A percentile compares a stretch with the other conserved stretches of the same genome.
These are phyloP conservation scores for Metopolophium dirhodum DNA, from an alignment of 1,140 invertebrate genomes.

Conservation along the genomic window DNA sequence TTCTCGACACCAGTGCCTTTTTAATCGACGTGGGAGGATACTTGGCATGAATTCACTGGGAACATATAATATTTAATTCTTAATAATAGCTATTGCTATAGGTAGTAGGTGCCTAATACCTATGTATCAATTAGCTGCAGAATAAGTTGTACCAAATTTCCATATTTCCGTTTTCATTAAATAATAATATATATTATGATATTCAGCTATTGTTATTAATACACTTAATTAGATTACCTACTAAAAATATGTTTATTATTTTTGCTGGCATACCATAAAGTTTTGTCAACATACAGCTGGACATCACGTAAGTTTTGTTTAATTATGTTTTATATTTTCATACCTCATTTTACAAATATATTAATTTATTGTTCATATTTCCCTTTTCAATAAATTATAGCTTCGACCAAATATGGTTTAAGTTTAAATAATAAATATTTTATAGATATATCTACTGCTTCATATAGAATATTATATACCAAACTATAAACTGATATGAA, in stretches of 20 bases:
- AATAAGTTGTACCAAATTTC: neutral
- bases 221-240: neutral
- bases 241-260: constrained; percentile 19
- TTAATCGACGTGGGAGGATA: too few species aligned
- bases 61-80: neutral
- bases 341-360: too few species aligned
- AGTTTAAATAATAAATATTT: neutral
- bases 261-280: neutral
- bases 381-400: neutral
- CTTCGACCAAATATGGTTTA: neutral
- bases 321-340: neutral
- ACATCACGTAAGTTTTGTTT: constrained; percentile 51
- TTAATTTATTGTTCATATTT: neutral
- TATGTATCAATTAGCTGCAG: neutral
- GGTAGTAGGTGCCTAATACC: too few species aligned
- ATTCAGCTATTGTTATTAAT: neutral
- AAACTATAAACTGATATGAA: neutral
- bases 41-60: too few species aligned
- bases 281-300: constrained; percentile 57
- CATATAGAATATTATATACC: too few species aligned
- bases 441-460: too few species aligned
- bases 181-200: neutral
- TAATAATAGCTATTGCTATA: too few species aligned
- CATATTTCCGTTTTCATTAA: neutral
- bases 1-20: too few species aligned